Evolutionary conservation across 2,797 vertebrate genomes (phyloP).

Genomic region (Sorex maritimensis): DNA sequence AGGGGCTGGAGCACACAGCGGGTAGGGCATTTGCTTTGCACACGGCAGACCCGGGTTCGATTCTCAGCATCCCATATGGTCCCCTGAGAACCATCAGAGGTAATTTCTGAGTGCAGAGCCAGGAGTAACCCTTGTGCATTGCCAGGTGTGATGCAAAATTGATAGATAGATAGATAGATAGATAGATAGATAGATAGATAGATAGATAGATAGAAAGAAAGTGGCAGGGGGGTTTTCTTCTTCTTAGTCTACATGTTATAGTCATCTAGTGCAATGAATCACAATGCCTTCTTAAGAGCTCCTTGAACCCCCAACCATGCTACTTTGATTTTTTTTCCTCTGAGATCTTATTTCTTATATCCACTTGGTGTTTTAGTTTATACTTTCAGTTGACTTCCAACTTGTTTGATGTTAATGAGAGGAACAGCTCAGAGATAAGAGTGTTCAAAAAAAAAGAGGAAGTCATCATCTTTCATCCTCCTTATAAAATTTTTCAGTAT

Average conservation of each 20-base stretch:
- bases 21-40: too few species aligned
- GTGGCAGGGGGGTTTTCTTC: too few species aligned
- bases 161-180: too few species aligned
- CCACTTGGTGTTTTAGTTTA: not conserved
- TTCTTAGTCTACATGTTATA: not conserved
- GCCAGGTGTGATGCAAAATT: too few species aligned
- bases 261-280: not conserved
- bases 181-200: too few species aligned
- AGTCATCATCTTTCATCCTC: not conserved
- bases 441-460: not conserved
- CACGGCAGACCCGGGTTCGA: too few species aligned
- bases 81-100: too few species aligned
- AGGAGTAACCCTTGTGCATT: too few species aligned
- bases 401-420: not conserved
- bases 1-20: too few species aligned
- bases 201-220: too few species aligned
- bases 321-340: not conserved
- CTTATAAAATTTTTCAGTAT: not conserved
- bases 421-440: not conserved
- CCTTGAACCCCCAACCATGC: rapidly evolving
- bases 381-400: not conserved
- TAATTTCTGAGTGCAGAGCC: too few species aligned
- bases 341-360: not conserved
- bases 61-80: too few species aligned
- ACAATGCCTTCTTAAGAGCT: not conserved